A percentile compares a stretch with the other conserved stretches of the same genome.
Conservation (phyloP, 2,888 invertebrate genomes). For the Stenodema calcarata region DNA sequence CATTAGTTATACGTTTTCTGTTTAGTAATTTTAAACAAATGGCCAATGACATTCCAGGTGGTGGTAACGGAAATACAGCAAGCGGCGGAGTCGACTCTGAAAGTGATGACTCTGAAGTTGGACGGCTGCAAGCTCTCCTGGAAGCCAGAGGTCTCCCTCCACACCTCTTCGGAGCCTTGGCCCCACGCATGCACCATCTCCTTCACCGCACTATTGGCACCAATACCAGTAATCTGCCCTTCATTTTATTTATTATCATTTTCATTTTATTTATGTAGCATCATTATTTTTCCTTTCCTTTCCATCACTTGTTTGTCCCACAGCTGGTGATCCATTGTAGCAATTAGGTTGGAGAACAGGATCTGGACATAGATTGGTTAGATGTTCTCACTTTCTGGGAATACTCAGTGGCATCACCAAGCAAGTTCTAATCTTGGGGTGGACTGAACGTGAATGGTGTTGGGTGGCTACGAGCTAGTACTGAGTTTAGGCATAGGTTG, state of each 20-base stretch:
- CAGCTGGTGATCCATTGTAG: too few relatives aligned
- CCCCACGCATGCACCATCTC: conserved; percentile 95
- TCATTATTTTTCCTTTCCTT: neutral
- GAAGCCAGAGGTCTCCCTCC: conserved; percentile 96
- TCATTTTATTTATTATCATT: neutral
- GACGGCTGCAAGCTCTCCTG: conserved; percentile 89
- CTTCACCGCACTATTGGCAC: conserved; percentile 93
- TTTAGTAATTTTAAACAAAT: neutral
- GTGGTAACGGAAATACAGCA: conserved; percentile 59
- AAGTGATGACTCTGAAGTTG: conserved; percentile 94
- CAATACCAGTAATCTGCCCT: conserved; percentile 68
- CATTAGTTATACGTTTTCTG: neutral
- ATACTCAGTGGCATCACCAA: too few relatives aligned
- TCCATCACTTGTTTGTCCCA: neutral
- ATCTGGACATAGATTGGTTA: too few relatives aligned
- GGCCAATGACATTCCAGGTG: conserved; percentile 1
- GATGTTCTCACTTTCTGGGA: too few relatives aligned
- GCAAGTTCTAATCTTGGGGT: too few relatives aligned
- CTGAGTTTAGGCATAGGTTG: too few relatives aligned
- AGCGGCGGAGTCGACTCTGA: conserved; percentile 70
- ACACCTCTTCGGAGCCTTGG: conserved; percentile 93
- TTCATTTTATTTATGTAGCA: neutral
- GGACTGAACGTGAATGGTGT: too few relatives aligned
- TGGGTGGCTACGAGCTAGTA: too few relatives aligned
- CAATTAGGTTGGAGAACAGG: too few relatives aligned